Conservation (phyloP, 2,797 vertebrate genomes). For the Thalassophryne amazonica region DNA sequence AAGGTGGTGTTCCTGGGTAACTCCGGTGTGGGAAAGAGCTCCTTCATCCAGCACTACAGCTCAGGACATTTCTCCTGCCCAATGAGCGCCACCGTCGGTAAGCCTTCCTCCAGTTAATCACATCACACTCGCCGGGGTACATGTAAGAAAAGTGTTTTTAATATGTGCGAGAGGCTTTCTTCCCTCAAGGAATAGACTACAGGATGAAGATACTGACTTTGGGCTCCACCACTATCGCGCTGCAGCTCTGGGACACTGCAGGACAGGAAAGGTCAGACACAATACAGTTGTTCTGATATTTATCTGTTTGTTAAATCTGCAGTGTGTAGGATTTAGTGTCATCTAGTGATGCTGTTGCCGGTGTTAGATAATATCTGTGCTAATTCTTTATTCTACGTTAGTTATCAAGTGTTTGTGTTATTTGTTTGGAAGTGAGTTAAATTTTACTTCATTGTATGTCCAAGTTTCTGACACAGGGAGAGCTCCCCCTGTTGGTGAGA, state of each 20-base stretch:
- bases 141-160: too few species aligned
- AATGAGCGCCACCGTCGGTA: constrained; percentile 77
- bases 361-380: too few species aligned
- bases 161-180: background rate
- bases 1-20: constrained; percentile 87
- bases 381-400: too few species aligned
- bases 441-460: too few species aligned
- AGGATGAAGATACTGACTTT: constrained; percentile 81
- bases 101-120: constrained; percentile 11
- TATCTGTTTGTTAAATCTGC: background rate
- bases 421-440: too few species aligned
- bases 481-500: too few species aligned
- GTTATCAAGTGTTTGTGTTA: too few species aligned
- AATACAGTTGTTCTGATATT: background rate
- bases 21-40: constrained; percentile 84
- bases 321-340: too few species aligned
- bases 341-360: too few species aligned
- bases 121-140: too few species aligned
- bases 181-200: constrained; percentile 78
- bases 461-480: too few species aligned
- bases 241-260: constrained; percentile 88
- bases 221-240: constrained; percentile 70
- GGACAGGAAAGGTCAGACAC: constrained; percentile 83
- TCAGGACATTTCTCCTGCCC: constrained; percentile 68
- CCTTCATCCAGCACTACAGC: constrained; percentile 85